Evolutionary conservation across 2,888 invertebrate species (phyloP).

Genomic region (Agrochola litura): DNA sequence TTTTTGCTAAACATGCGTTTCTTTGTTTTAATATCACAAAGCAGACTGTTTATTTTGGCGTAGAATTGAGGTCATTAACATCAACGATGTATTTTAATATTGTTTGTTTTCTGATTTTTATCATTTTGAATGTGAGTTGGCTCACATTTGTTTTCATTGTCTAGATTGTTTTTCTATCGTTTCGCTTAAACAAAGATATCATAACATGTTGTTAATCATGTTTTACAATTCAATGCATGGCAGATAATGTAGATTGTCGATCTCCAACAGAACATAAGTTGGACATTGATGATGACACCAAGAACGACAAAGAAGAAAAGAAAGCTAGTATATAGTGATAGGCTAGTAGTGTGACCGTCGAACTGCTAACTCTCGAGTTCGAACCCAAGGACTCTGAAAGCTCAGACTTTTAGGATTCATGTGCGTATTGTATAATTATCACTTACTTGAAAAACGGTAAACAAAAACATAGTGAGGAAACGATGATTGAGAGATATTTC

Average conservation of each 20-base stretch:
- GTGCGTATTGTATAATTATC: too few relatives aligned
- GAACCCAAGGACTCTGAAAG: too few relatives aligned
- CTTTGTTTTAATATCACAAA: constrained; percentile 27
- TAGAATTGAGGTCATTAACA: constrained; percentile 34
- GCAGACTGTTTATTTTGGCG: constrained; percentile 28
- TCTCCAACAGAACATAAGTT: not conserved
- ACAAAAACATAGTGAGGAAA: too few relatives aligned
- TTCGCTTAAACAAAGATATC: not conserved
- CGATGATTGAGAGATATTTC: too few relatives aligned
- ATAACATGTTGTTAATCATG: not conserved
- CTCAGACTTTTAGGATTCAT: too few relatives aligned
- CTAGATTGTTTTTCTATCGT: not conserved
- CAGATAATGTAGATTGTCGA: not conserved
- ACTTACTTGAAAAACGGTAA: too few relatives aligned
- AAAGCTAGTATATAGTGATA: not conserved
- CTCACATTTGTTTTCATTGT: constrained; percentile 4
- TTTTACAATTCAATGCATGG: not conserved
- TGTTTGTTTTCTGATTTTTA: constrained; percentile 13
- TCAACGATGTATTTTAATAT: constrained; percentile 11
- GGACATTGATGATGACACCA: not conserved
- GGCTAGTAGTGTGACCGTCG: too few relatives aligned
- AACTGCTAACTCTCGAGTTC: too few relatives aligned
- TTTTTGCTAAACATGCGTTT: not conserved
- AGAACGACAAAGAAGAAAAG: not conserved
- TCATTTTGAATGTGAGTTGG: not conserved